phyloP scores from a whole-genome alignment of 2,113 vertebrate species.

The Centropristis striata region DNA sequence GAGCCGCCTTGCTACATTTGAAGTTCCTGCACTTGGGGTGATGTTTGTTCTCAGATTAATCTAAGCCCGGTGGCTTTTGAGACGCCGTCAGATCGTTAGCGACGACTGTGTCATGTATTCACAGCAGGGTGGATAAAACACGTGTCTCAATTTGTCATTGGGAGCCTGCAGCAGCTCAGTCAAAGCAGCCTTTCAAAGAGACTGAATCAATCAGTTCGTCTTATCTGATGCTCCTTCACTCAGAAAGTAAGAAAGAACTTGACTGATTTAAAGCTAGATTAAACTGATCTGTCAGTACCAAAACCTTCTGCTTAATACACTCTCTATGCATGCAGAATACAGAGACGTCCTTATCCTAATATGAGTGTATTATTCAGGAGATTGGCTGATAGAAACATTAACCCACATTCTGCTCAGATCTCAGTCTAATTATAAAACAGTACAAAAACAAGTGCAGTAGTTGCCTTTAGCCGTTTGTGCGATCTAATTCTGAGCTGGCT shows the following conservation, averaged over 20 bases:
- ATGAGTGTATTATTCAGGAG: slow-evolving; percentile 29
- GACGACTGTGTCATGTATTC: slow-evolving; percentile 65
- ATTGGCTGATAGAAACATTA: slow-evolving; percentile 25
- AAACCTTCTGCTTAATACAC: slow-evolving; percentile 1
- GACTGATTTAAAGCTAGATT: slow-evolving; percentile 51
- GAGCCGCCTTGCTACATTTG: slow-evolving; percentile 41
- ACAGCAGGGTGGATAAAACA: slow-evolving; percentile 70
- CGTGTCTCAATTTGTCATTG: slow-evolving; percentile 72
- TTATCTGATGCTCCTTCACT: slow-evolving; percentile 70
- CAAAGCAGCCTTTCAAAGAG: slow-evolving; percentile 57
- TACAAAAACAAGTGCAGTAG: slow-evolving; percentile 46
- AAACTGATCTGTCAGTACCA: slow-evolving; percentile 37
- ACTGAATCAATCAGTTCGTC: slow-evolving; percentile 67
- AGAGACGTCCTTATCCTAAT: slow-evolving; percentile 14
- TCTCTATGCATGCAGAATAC: neutral
- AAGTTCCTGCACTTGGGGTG: slow-evolving; percentile 52
- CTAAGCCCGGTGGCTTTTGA: slow-evolving; percentile 64
- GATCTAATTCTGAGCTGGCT: slow-evolving; percentile 29
- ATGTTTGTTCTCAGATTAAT: slow-evolving; percentile 76
- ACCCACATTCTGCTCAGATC: slow-evolving; percentile 46
- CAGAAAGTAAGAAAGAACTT: slow-evolving; percentile 47
- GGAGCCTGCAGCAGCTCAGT: slow-evolving; percentile 56
- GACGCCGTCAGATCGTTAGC: slow-evolving; percentile 66
- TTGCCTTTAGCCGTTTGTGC: slow-evolving; percentile 45
- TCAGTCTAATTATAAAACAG: slow-evolving; percentile 48